A percentile compares a stretch with the other conserved stretches of the same genome.
phyloP scores from a whole-genome alignment of 2,113 vertebrate species.

The Cariama cristata region DNA sequence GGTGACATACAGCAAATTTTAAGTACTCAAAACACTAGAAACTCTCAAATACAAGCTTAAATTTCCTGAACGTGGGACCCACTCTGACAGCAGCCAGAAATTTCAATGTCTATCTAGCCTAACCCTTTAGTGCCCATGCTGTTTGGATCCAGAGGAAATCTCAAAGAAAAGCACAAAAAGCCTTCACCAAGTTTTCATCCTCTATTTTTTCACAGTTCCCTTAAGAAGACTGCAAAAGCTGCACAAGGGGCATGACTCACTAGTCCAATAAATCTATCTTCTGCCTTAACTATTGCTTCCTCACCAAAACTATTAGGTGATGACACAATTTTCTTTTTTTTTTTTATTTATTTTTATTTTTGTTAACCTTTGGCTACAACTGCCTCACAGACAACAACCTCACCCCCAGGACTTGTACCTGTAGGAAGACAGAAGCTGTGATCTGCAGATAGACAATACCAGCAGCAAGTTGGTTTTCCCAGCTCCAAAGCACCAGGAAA shows the following conservation, averaged over 20 bases:
- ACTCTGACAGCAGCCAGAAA: not conserved
- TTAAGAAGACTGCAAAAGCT: not conserved
- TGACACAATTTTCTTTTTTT: too few relatives aligned
- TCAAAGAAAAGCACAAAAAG: not conserved
- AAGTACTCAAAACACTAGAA: not conserved
- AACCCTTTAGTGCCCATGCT: not conserved
- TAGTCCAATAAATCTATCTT: not conserved
- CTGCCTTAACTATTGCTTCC: not conserved
- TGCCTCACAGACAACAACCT: not conserved
- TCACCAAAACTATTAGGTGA: not conserved
- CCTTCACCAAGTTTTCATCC: not conserved
- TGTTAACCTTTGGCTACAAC: not conserved
- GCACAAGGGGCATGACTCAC: not conserved
- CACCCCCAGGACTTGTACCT: not conserved
- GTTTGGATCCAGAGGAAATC: not conserved
- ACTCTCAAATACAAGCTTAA: not conserved
- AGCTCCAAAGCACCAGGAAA: not conserved
- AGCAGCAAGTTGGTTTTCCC: not conserved
- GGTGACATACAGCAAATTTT: not conserved
- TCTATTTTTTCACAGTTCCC: not conserved
- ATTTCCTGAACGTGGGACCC: not conserved
- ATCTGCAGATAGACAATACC: not conserved
- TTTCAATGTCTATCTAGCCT: not conserved
- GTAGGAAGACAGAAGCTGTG: not conserved
- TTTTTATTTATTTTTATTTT: not conserved